Conservation (phyloP, 2,888 invertebrate genomes). For the Plebejus argus region DNA sequence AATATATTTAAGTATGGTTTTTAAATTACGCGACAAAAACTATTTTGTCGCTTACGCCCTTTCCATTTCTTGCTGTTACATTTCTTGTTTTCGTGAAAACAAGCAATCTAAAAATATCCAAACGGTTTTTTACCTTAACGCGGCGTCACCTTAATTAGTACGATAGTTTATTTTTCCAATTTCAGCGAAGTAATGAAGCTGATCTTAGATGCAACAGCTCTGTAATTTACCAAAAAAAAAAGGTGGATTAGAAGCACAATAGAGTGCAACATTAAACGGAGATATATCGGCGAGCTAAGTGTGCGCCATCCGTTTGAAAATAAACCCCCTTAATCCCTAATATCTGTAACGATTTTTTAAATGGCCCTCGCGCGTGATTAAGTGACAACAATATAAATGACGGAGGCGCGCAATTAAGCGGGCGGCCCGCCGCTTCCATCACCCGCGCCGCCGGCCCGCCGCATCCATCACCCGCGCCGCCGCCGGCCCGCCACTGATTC, state of each 20-base stretch:
- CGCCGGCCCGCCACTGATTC: slow-evolving; percentile 55
- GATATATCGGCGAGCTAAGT: not conserved
- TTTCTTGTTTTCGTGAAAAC: too few relatives aligned
- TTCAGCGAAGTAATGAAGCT: not conserved
- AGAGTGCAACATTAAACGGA: not conserved
- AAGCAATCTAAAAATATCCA: too few relatives aligned
- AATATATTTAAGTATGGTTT: too few relatives aligned
- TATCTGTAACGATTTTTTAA: slow-evolving; percentile 41
- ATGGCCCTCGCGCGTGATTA: slow-evolving; percentile 53
- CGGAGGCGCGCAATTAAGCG: slow-evolving; percentile 62
- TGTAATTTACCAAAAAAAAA: too few relatives aligned
- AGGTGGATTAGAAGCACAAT: too few relatives aligned
- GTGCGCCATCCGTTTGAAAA: slow-evolving; percentile 25
- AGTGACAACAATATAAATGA: slow-evolving; percentile 68
- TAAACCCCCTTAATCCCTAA: slow-evolving; percentile 33
- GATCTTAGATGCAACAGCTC: not conserved
- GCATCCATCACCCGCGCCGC: slow-evolving; percentile 59
- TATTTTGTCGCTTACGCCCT: too few relatives aligned
- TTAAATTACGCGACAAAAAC: too few relatives aligned
- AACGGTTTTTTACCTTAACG: too few relatives aligned
- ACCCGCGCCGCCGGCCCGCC: slow-evolving; percentile 48
- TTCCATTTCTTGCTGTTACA: too few relatives aligned
- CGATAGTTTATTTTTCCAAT: not conserved
- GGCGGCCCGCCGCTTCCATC: slow-evolving; percentile 58
- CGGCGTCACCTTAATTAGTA: too few relatives aligned